phyloP scores from a whole-genome alignment of 92 coral and sea anemone species.

The Zoanthus solanderi region DNA sequence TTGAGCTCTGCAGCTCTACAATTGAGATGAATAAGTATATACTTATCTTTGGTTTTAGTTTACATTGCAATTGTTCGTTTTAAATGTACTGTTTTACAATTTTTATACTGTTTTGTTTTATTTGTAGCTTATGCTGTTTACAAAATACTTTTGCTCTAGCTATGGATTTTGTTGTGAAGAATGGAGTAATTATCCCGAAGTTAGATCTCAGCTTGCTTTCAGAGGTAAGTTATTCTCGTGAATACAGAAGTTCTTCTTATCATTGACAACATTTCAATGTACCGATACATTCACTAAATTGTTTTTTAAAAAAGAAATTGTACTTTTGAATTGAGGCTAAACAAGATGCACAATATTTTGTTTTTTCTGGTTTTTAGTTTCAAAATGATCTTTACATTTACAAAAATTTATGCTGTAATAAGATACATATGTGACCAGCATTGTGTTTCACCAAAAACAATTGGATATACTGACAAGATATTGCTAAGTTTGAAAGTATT shows the following conservation, averaged over 20 bases:
- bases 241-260: background rate
- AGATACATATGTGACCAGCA: background rate
- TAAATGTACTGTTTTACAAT: background rate
- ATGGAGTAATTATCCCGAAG: background rate
- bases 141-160: background rate
- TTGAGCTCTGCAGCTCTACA: background rate
- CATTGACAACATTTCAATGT: background rate
- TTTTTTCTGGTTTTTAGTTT: no score
- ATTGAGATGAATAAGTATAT: background rate
- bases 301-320: no score
- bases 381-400: no score
- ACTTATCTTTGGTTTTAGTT: background rate
- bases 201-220: conserved; percentile 8
- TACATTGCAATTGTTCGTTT: background rate
- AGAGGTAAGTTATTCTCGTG: background rate
- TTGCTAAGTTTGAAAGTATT: no score
- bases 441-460: no score
- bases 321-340: no score
- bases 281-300: background rate
- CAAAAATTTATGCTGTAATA: background rate
- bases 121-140: background rate
- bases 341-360: no score
- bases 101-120: background rate
- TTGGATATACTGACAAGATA: no score
- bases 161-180: background rate